Evolutionary conservation across 2,888 invertebrate species (phyloP), one percentile per base, ranked within the genome.

Genomic region (Leucophenga montana): DNA sequence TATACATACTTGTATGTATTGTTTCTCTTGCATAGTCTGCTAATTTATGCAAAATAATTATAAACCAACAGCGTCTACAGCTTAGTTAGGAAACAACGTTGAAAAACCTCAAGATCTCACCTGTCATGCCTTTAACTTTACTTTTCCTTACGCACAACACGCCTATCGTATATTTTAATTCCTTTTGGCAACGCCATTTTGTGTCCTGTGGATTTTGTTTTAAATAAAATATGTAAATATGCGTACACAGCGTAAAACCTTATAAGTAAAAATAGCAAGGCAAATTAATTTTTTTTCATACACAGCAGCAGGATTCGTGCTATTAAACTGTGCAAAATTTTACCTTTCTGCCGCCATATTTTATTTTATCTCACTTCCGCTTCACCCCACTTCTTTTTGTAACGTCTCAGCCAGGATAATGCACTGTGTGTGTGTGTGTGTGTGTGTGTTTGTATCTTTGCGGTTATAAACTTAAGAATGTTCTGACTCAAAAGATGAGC

Each of bases 401-500:
- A 33, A 11, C 13, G 16, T 16, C 14, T 50, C 8, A 3, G 18
- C 13, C 8, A 5, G 18, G 1, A 18, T 50, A 50, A 50, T 50
- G 50, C 18, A 18, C 50, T 50, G 13, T 61, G 59, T 50, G 4
- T 50, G 18, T 18, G 13, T 50, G 13, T 50, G 50, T 50, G 18
- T 50, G 50, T 67, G 62, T 56, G 53, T 33, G 53, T 53, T 33
- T 16, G 46, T n/a, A 5, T 14, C 20, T 31, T 66, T 67, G n/a
- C 39, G 67, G 44, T 69, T 72, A 73, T 73, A 73, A 73, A 73
- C 70, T 72, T 62, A 50, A 67, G 66, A 72, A 39, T 66, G 62
- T 67, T n/a, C n/a, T n/a, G n/a, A 72, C 67, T 70, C 67, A 65
- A 22, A 64, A 53, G 20, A n/a, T 22, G 44, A 22, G 53, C 11